A percentile compares a stretch with the other conserved stretches of the same genome.
These are phyloP conservation scores for Microcebus ravelobensis DNA, from an alignment of 2,113 vertebrate genomes.

Conservation along the genomic window DNA sequence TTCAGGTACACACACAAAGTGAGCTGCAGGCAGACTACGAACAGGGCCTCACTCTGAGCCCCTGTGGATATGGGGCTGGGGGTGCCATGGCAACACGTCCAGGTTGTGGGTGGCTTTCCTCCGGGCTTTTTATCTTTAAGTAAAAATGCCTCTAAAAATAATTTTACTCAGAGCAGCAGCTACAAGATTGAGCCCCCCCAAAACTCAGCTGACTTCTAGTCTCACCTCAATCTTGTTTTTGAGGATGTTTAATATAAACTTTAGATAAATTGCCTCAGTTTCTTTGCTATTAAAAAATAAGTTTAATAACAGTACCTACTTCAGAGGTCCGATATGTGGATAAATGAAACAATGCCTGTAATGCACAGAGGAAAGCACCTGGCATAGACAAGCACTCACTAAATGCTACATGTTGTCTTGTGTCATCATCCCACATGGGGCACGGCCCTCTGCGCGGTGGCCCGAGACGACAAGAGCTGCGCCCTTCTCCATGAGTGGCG, in stretches of 20 bases:
- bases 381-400: neutral
- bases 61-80: neutral
- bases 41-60: too few species aligned
- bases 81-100: too few species aligned
- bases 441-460: neutral
- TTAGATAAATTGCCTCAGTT: neutral
- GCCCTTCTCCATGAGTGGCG: neutral
- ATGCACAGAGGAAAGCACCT: neutral
- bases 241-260: neutral
- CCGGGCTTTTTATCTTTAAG: neutral
- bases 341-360: neutral
- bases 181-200: neutral
- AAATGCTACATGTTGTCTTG: neutral
- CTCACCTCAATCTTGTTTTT: neutral
- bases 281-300: neutral
- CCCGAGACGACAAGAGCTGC: neutral
- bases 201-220: neutral
- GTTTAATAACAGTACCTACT: neutral
- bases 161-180: neutral
- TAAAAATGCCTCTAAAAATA: neutral
- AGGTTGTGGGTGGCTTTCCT: neutral
- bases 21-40: neutral
- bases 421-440: neutral
- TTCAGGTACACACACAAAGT: neutral
- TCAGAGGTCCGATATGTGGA: neutral